Evolutionary conservation across 2,113 vertebrate genomes (phyloP).

Genomic region (Anas platyrhynchos): DNA sequence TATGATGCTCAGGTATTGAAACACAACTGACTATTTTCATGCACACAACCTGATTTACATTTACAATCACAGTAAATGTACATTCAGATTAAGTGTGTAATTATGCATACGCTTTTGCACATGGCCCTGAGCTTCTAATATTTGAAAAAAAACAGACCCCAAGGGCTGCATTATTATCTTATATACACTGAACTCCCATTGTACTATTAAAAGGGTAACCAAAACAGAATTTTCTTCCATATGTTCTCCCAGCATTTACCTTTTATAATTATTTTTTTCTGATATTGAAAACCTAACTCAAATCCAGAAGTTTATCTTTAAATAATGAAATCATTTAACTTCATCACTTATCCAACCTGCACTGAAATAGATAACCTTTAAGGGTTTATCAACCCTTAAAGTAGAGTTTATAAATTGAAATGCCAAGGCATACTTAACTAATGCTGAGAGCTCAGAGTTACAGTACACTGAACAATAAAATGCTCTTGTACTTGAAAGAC

Average conservation of each 20-base stretch:
- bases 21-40: not conserved
- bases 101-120: conserved; percentile 19
- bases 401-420: conserved; percentile 34
- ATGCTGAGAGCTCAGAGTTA: not conserved
- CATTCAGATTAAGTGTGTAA: conserved; percentile 14
- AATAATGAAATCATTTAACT: not conserved
- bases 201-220: not conserved
- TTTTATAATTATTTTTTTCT: not conserved
- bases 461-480: not conserved
- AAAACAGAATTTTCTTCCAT: not conserved
- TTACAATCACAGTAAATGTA: conserved; percentile 19
- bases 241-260: not conserved
- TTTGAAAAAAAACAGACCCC: not conserved
- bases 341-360: not conserved
- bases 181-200: not conserved
- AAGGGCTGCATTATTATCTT: not conserved
- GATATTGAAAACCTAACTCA: not conserved
- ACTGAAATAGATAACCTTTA: not conserved
- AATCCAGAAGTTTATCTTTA: not conserved
- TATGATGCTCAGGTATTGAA: conserved; percentile 18
- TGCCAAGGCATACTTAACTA: not conserved
- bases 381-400: not conserved
- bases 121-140: not conserved
- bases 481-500: not conserved
- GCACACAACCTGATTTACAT: not conserved